Percentiles rank a stretch among this genome's conserved stretches.
These are phyloP conservation scores for Chrysolina americana DNA, from an alignment of 2,888 invertebrate genomes.

Conservation along the genomic window DNA sequence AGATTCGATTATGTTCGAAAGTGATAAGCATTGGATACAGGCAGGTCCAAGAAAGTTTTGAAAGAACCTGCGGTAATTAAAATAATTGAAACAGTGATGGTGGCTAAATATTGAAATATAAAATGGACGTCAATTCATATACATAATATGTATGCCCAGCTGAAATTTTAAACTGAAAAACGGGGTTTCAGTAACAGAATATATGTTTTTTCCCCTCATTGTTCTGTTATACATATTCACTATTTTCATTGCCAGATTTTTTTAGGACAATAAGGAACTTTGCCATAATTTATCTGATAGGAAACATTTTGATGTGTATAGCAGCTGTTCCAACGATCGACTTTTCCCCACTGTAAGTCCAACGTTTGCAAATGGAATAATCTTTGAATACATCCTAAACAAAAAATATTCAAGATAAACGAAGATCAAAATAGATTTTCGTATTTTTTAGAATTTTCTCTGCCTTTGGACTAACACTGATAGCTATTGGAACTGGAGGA, in stretches of 20 bases:
- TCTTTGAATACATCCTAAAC: background rate
- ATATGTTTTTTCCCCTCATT: no score
- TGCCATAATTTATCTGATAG: conserved; percentile 80
- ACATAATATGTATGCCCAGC: no score
- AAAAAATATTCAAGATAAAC: background rate
- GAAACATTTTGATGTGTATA: conserved; percentile 78
- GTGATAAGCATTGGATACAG: no score
- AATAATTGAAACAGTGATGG: no score
- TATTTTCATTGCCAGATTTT: conserved; percentile 48
- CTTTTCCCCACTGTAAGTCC: conserved; percentile 73
- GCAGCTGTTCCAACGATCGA: conserved; percentile 74
- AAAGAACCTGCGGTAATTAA: no score
- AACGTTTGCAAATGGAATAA: background rate
- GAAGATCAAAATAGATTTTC: background rate
- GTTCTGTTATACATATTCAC: no score
- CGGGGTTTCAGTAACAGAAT: no score
- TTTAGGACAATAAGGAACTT: conserved; percentile 83
- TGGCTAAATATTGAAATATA: no score
- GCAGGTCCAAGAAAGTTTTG: no score
- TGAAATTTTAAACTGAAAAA: no score
- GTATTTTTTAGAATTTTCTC: conserved; percentile 63
- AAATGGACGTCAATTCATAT: no score
- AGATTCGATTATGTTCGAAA: no score
- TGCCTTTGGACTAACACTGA: conserved; percentile 73
- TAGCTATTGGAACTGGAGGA: conserved; percentile 86